A percentile compares a stretch with the other conserved stretches of the same genome.
phyloP scores from a whole-genome alignment of 2,113 vertebrate genomes.

The Heptranchias perlo region DNA sequence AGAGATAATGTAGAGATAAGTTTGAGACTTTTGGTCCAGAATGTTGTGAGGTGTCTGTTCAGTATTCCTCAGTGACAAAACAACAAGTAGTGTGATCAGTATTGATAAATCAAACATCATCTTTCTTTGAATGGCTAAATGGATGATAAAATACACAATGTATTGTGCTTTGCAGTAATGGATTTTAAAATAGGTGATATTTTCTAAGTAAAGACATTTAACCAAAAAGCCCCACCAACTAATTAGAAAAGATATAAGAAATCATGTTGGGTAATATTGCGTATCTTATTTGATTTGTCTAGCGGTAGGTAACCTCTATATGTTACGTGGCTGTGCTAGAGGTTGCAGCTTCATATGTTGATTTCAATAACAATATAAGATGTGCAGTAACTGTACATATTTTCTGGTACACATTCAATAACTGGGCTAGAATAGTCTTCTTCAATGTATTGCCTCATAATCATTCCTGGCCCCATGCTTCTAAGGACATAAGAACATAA shows the following conservation, averaged over 20 bases:
- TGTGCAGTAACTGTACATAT: neutral
- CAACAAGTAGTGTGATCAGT: too few species aligned
- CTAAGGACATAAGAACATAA: too few species aligned
- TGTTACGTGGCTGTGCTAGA: neutral
- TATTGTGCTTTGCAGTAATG: neutral
- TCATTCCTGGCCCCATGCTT: neutral
- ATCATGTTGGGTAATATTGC: neutral
- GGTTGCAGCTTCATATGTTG: neutral
- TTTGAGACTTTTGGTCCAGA: neutral
- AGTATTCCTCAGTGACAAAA: neutral
- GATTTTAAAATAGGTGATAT: neutral
- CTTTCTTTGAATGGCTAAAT: too few species aligned
- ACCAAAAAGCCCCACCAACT: neutral
- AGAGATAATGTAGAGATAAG: neutral
- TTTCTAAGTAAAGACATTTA: neutral
- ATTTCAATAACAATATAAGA: neutral
- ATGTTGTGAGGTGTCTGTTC: neutral
- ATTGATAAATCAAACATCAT: too few species aligned
- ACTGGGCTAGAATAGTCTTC: neutral
- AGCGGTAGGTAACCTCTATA: neutral
- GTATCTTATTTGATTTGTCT: neutral
- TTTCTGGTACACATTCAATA: neutral
- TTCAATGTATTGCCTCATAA: neutral
- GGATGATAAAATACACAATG: neutral
- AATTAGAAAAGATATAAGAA: neutral